Evolutionary conservation across 2,888 invertebrate genomes (phyloP).

Genomic region (Eubasilissa splendida): DNA sequence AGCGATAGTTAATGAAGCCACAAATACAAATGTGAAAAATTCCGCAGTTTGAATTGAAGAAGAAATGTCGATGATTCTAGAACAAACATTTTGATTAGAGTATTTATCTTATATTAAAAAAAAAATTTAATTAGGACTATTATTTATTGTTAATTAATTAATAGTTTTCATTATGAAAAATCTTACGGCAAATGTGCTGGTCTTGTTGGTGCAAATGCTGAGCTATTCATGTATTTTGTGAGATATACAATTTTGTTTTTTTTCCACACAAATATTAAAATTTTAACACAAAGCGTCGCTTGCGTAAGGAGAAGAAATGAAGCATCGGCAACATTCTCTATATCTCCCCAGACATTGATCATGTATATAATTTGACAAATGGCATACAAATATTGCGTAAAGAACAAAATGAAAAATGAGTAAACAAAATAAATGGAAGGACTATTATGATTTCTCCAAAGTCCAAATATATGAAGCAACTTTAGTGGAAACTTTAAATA

Average conservation of each 20-base stretch:
- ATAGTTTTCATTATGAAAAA: neutral
- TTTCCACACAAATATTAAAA: slow-evolving; percentile 47
- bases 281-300: slow-evolving; percentile 54
- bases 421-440: slow-evolving; percentile 32
- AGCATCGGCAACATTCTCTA: slow-evolving; percentile 57
- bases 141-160: neutral
- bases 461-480: slow-evolving; percentile 49
- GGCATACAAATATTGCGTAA: slow-evolving; percentile 56
- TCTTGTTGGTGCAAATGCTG: slow-evolving; percentile 43
- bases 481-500: slow-evolving; percentile 52
- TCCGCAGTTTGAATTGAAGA: slow-evolving; percentile 44
- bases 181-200: slow-evolving; percentile 40
- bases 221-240: slow-evolving; percentile 40
- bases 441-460: slow-evolving; percentile 49
- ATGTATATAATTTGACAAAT: slow-evolving; percentile 56
- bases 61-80: slow-evolving; percentile 45
- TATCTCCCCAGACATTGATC: slow-evolving; percentile 53
- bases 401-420: slow-evolving; percentile 39
- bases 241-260: slow-evolving; percentile 33
- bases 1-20: slow-evolving; percentile 50
- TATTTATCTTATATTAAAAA: too few relatives aligned
- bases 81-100: neutral
- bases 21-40: slow-evolving; percentile 51
- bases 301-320: slow-evolving; percentile 56
- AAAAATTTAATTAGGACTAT: too few relatives aligned